A percentile compares a stretch with the other conserved stretches of the same genome.
phyloP scores from a whole-genome alignment of 2,113 vertebrate species.

The Oxygymnocypris stewartii region DNA sequence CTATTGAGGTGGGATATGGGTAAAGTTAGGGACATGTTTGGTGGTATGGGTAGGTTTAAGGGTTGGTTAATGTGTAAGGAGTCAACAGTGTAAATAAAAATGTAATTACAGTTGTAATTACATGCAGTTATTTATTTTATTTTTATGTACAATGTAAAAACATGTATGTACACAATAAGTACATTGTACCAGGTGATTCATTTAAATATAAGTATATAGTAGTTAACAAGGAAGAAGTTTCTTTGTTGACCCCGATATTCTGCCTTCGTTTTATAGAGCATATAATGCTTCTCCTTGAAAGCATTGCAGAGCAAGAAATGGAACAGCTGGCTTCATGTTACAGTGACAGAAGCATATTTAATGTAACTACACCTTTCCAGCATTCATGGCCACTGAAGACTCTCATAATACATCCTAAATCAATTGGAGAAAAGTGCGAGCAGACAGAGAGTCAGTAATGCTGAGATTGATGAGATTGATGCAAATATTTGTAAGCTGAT shows the following conservation, averaged over 20 bases:
- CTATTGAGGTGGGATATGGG: no score
- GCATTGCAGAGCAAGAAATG: neutral
- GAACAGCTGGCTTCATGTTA: conserved; percentile 25
- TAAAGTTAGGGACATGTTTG: no score
- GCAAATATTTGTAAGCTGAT: conserved; percentile 37
- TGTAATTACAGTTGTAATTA: no score
- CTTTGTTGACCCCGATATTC: neutral
- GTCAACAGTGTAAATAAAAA: no score
- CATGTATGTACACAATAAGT: no score
- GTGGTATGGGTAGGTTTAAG: no score
- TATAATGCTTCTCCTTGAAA: neutral
- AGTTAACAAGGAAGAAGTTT: no score
- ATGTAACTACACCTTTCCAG: neutral
- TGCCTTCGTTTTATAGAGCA: neutral
- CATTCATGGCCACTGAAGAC: neutral
- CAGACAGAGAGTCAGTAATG: conserved; percentile 27
- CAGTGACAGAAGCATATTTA: conserved; percentile 22
- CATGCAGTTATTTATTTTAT: no score
- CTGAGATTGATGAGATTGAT: conserved; percentile 31
- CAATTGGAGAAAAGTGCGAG: conserved; percentile 12
- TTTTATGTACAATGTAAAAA: no score
- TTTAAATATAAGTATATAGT: no score
- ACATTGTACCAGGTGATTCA: no score
- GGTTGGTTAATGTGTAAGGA: no score
- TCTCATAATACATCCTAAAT: conserved; percentile 27